Evolutionary conservation across 1,140 invertebrate genomes (phyloP).

Genomic region (Platorchestia sp.): DNA sequence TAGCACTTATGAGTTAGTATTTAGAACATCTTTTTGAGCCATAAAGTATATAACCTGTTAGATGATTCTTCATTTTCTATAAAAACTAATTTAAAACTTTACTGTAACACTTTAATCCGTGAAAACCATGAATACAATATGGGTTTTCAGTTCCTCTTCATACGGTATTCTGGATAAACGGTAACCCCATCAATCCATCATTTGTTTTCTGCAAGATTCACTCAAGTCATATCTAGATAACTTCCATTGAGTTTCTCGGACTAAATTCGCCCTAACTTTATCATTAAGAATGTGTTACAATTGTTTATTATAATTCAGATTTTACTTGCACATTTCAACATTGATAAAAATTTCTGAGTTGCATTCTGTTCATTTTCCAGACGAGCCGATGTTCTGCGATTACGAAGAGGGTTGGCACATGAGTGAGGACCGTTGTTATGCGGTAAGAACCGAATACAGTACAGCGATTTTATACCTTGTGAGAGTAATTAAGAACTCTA

Average conservation of each 20-base stretch:
- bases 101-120: too few species aligned
- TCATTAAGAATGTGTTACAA: background rate
- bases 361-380: background rate
- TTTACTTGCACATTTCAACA: background rate
- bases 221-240: background rate
- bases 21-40: too few species aligned
- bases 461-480: too few species aligned
- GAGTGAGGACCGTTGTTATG: background rate
- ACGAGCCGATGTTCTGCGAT: slow-evolving; percentile 5
- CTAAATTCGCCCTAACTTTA: background rate
- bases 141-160: too few species aligned
- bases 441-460: background rate
- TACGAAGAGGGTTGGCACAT: slow-evolving; percentile 3
- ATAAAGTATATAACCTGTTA: too few species aligned
- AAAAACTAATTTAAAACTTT: too few species aligned
- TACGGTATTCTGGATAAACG: too few species aligned
- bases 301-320: background rate
- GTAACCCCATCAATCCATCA: background rate
- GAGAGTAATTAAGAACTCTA: too few species aligned
- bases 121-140: too few species aligned
- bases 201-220: background rate
- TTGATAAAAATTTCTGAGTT: background rate
- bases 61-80: too few species aligned
- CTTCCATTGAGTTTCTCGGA: background rate
- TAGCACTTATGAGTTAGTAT: too few species aligned